These are phyloP conservation scores for Fringilla coelebs DNA, from an alignment of 2,797 vertebrate species.

Conservation along the genomic window DNA sequence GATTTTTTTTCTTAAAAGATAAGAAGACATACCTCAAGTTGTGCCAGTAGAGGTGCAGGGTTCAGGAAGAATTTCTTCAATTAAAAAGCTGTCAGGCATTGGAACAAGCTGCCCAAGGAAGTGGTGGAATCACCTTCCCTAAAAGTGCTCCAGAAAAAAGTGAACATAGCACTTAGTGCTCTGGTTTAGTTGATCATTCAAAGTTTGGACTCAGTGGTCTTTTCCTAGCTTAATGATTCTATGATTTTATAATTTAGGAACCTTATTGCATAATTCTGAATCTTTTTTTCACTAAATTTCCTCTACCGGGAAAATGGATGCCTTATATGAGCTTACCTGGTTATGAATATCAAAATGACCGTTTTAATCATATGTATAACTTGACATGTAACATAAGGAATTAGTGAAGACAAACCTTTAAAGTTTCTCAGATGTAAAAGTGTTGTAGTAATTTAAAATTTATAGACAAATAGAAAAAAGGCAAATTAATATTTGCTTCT, in stretches of 20 bases:
- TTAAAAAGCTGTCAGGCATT: neutral
- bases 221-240: neutral
- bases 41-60: neutral
- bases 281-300: neutral
- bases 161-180: neutral
- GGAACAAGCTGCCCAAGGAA: neutral
- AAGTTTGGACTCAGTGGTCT: neutral
- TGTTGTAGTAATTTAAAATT: neutral
- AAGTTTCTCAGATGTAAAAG: neutral
- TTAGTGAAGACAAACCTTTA: neutral
- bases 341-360: neutral
- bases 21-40: neutral
- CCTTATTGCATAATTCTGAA: neutral
- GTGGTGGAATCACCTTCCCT: neutral
- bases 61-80: neutral
- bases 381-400: neutral
- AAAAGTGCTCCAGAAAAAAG: neutral
- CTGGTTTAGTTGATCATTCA: neutral
- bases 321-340: neutral
- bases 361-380: neutral
- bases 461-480: neutral
- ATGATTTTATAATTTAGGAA: neutral
- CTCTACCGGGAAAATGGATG: neutral
- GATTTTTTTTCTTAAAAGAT: neutral
- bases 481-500: neutral